A percentile compares a stretch with the other conserved stretches of the same genome.
Evolutionary conservation across 2,888 invertebrate species (phyloP).

Genomic region (Rhagonycha lutea): DNA sequence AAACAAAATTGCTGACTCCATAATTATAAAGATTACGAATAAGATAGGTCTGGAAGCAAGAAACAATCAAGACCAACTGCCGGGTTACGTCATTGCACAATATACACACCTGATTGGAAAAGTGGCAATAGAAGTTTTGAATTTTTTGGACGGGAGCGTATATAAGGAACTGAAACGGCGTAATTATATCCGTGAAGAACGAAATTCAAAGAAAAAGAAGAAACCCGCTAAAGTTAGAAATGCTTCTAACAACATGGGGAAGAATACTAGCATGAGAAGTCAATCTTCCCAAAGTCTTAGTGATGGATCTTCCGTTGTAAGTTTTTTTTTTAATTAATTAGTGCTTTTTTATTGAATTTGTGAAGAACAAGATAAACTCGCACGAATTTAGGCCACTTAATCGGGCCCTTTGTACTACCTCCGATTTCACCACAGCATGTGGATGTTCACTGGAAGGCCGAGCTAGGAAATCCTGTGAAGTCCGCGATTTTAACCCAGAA

Average conservation of each 20-base stretch:
- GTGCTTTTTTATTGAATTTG: too few species aligned
- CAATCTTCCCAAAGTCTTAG: background rate
- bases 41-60: constrained; percentile 28
- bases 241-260: constrained; percentile 8
- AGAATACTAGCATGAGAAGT: background rate
- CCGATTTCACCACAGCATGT: too few species aligned
- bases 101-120: constrained; percentile 67
- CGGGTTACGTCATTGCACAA: constrained; percentile 45
- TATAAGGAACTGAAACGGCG: constrained; percentile 81
- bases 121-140: constrained; percentile 76
- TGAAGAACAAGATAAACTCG: too few species aligned
- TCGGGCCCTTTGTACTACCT: too few species aligned
- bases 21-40: constrained; percentile 38
- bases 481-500: too few species aligned
- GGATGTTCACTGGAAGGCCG: too few species aligned
- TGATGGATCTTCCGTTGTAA: constrained; percentile 7
- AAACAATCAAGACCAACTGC: background rate
- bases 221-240: constrained; percentile 32
- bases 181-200: constrained; percentile 50
- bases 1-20: constrained; percentile 52
- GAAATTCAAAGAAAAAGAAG: constrained; percentile 51
- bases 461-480: too few species aligned
- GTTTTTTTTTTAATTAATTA: background rate
- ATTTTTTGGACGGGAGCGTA: constrained; percentile 80
- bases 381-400: too few species aligned